These are phyloP conservation scores for Philotrypesis tridentata DNA, from an alignment of 1,140 invertebrate species.

Conservation along the genomic window DNA sequence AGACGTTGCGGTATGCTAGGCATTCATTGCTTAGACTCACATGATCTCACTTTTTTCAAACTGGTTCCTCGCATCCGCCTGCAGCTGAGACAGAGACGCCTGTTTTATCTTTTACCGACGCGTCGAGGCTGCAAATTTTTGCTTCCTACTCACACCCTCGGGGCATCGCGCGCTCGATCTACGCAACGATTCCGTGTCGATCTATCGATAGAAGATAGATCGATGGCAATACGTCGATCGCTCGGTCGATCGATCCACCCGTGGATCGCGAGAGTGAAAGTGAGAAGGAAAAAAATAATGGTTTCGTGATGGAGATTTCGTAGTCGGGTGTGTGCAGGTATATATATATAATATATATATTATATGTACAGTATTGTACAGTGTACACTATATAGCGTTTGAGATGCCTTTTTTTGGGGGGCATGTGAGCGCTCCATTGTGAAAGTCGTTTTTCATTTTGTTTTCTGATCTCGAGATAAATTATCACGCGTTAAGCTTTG, in stretches of 20 bases:
- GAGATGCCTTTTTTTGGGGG: neutral
- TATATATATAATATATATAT: too few relatives aligned
- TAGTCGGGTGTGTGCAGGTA: neutral
- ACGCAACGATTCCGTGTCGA: neutral
- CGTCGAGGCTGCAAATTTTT: neutral
- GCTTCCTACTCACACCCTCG: neutral
- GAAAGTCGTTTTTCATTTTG: neutral
- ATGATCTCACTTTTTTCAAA: constrained; percentile 16
- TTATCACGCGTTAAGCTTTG: too few relatives aligned
- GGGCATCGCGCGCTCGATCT: neutral
- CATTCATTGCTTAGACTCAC: neutral
- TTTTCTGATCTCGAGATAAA: too few relatives aligned
- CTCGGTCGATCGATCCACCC: neutral
- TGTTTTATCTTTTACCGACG: neutral
- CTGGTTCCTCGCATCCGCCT: constrained; percentile 30
- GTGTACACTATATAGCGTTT: too few relatives aligned
- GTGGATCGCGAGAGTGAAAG: neutral
- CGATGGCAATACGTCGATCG: neutral
- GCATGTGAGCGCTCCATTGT: neutral
- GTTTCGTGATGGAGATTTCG: neutral
- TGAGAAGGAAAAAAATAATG: neutral
- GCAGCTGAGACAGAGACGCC: neutral
- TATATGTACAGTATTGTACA: too few relatives aligned
- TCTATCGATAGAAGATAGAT: neutral
- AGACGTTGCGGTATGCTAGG: neutral